A percentile compares a stretch with the other conserved stretches of the same genome.
Conservation (phyloP, 2,888 invertebrate species). For the Nomada fucata region DNA sequence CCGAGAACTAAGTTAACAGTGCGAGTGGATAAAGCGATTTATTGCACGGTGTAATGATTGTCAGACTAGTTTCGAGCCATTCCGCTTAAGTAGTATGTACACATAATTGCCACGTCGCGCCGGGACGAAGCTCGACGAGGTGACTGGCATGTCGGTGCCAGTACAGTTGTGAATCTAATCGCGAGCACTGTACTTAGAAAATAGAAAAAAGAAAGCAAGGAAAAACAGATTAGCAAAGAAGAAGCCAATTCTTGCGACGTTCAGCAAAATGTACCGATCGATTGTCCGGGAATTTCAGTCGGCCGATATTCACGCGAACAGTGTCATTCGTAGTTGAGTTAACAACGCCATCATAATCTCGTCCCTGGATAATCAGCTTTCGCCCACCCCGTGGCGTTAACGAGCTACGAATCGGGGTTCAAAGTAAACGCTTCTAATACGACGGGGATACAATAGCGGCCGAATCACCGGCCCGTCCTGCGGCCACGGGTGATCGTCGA, state of each 20-base stretch:
- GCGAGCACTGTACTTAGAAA: too few relatives aligned
- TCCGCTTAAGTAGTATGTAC: constrained; percentile 22
- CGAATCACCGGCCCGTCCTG: constrained; percentile 39
- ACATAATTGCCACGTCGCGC: neutral
- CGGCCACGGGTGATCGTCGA: constrained; percentile 37
- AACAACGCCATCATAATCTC: neutral
- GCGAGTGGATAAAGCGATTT: constrained; percentile 14
- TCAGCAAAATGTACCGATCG: too few relatives aligned
- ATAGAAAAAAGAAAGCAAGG: too few relatives aligned
- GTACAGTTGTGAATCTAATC: neutral
- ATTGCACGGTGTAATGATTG: constrained; percentile 12
- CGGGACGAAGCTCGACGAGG: neutral
- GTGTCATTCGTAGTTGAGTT: too few relatives aligned
- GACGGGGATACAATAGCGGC: constrained; percentile 30
- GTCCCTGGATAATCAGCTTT: neutral
- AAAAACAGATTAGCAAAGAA: too few relatives aligned
- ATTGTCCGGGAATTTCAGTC: too few relatives aligned
- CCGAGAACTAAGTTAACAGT: neutral
- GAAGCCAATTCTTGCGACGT: too few relatives aligned
- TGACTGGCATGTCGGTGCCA: neutral
- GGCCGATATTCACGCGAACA: neutral
- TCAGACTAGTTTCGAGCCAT: constrained; percentile 8
- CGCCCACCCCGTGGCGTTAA: constrained; percentile 16
- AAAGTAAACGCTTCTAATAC: constrained; percentile 52
- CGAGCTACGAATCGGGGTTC: constrained; percentile 34